These are phyloP conservation scores for Copsychus sechellarum DNA, from an alignment of 2,113 vertebrate species.

Conservation along the genomic window DNA sequence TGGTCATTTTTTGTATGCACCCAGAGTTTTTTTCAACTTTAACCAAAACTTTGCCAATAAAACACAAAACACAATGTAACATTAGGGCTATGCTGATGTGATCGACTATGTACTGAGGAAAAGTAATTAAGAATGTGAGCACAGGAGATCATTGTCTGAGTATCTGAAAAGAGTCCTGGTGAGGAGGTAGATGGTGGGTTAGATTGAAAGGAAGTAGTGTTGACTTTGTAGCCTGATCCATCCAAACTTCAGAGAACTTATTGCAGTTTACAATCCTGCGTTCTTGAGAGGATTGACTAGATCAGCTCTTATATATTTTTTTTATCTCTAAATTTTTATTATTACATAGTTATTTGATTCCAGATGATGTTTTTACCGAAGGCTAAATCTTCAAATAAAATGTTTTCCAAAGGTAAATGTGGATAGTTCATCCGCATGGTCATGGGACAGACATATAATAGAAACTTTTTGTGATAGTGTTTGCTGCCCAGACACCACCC, in stretches of 20 bases:
- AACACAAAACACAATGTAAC: background rate
- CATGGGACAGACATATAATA: background rate
- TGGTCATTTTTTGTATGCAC: background rate
- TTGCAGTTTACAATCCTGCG: background rate
- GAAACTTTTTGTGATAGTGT: background rate
- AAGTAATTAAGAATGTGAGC: background rate
- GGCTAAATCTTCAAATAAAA: constrained; percentile 21
- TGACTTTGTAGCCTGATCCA: background rate
- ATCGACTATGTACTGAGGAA: background rate
- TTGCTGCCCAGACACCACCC: background rate
- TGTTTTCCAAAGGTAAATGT: background rate
- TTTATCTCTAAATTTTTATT: background rate
- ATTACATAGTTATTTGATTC: background rate
- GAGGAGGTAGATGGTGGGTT: background rate
- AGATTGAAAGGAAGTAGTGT: background rate
- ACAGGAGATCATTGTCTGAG: accelerated
- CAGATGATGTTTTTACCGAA: background rate
- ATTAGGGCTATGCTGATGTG: background rate
- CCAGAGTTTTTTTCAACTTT: background rate
- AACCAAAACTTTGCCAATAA: background rate
- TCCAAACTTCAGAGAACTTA: background rate
- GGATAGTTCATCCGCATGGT: background rate
- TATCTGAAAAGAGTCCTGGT: background rate
- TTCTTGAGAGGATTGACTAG: background rate
- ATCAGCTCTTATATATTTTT: background rate